A percentile compares a stretch with the other conserved stretches of the same genome.
Evolutionary conservation across 2,113 vertebrate genomes (phyloP).

Genomic region (Eurystomus gularis): DNA sequence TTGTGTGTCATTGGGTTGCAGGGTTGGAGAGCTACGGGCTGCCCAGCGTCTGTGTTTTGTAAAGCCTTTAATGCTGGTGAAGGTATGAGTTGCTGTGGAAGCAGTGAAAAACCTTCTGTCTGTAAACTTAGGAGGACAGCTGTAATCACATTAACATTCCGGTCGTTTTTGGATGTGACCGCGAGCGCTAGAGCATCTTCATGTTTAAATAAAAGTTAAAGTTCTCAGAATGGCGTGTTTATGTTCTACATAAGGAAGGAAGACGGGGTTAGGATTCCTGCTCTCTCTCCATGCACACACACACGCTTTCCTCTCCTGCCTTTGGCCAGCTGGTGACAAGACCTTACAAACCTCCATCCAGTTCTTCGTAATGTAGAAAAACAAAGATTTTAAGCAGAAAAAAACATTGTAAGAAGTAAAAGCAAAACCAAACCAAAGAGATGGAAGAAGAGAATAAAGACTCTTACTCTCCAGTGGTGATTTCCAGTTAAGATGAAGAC

Average conservation of each 20-base stretch:
- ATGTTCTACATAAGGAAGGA: not conserved
- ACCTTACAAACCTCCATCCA: not conserved
- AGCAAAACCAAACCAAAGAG: not conserved
- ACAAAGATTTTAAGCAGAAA: not conserved
- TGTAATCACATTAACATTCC: not conserved
- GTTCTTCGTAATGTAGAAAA: not conserved
- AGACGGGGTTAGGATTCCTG: not conserved
- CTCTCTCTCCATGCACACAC: not conserved
- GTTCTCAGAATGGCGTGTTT: not conserved
- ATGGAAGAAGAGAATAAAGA: not conserved
- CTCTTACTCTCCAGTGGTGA: not conserved
- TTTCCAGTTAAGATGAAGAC: not conserved
- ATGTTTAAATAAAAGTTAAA: not conserved
- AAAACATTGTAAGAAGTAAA: not conserved
- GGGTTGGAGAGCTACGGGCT: not conserved
- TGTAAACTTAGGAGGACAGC: not conserved
- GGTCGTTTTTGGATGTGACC: not conserved
- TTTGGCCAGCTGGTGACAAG: not conserved
- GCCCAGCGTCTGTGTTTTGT: not conserved
- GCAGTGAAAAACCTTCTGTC: not conserved
- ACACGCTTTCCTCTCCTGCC: not conserved
- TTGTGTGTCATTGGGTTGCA: not conserved
- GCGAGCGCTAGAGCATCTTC: not conserved
- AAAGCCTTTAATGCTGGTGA: not conserved
- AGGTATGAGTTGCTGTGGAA: not conserved